Evolutionary conservation across 2,888 invertebrate species (phyloP), one percentile per base, ranked within the genome.

Genomic region (Carabus problematicus): DNA sequence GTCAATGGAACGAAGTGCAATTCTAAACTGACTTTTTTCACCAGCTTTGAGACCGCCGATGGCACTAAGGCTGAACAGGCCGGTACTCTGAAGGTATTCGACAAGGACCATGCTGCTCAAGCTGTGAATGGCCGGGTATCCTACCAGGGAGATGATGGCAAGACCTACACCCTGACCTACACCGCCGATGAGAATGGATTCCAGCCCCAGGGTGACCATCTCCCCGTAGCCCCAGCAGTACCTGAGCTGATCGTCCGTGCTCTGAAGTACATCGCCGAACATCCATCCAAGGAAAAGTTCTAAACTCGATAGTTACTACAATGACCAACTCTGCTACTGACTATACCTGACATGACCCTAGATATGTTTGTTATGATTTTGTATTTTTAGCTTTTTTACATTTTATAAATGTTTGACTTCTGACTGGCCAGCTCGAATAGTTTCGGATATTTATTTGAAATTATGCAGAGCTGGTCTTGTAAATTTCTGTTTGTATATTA

Each of bases 111-210:
- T 64, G 81, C 84, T 14, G 88, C 87, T 1, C 86, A 86, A 78
- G 81, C 86, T 3, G 85, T 89, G 7, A 81, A 83, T 63, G 90
- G 89, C 39, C 84, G 84, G 63, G 89, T 83, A 76, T 85, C 86
- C 1, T 89, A 86, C 72, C 84, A 78, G 68, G 85, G 75, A 7
- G 75, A 76, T 39, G 78, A 79, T 74, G 79, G 78, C 42, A 72
- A 80, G 8, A 75, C 79, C 43, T 82, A 83, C 73, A 75, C 78
- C 8, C 72, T 83, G n/a, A 77, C 79, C 41, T 85, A 85, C 72
- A 81, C 79, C 14, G 85, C 85, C 58, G 85, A 85, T 73, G 85
- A 85, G 73, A 82, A 83, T 61, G 84, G 84, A 18, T 83, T 75
- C 70, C 76, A 74, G 8, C 79, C 83, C 11, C 74, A 76, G 3